Conservation (phyloP, 1,140 invertebrate genomes). For the Rhopalosiphum padi region DNA sequence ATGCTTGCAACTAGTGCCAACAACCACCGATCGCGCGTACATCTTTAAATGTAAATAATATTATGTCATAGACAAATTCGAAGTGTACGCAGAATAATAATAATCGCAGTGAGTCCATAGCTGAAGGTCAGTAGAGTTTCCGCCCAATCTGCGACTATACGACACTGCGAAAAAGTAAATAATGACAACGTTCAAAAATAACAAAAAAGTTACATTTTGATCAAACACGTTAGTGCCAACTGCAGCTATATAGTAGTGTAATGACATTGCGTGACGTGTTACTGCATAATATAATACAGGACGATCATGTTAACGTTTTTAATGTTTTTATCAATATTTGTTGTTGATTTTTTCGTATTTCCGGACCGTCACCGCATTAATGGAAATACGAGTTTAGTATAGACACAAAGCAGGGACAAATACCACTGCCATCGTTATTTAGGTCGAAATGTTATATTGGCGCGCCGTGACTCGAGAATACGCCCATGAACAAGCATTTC, state of each 20-base stretch:
- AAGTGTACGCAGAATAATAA: too few relatives aligned
- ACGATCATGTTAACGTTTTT: neutral
- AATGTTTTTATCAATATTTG: neutral
- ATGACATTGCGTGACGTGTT: neutral
- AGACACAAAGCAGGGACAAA: neutral
- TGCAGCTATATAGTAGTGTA: neutral
- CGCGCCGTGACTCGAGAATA: neutral
- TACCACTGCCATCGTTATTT: neutral
- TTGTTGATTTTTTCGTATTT: neutral
- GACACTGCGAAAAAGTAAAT: too few relatives aligned
- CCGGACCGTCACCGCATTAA: neutral
- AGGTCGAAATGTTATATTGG: neutral
- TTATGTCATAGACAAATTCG: too few relatives aligned
- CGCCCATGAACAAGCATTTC: neutral
- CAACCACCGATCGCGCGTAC: too few relatives aligned
- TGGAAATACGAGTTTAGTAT: neutral
- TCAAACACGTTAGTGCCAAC: neutral
- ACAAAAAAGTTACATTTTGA: too few relatives aligned
- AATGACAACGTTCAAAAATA: too few relatives aligned
- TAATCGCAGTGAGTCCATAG: too few relatives aligned
- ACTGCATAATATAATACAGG: neutral
- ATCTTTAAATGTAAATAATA: too few relatives aligned
- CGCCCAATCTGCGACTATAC: too few relatives aligned
- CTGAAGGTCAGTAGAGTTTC: too few relatives aligned
- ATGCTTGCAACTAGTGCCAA: too few relatives aligned